Evolutionary conservation across 2,888 invertebrate species (phyloP).

Genomic region (Pedicia rivosa): DNA sequence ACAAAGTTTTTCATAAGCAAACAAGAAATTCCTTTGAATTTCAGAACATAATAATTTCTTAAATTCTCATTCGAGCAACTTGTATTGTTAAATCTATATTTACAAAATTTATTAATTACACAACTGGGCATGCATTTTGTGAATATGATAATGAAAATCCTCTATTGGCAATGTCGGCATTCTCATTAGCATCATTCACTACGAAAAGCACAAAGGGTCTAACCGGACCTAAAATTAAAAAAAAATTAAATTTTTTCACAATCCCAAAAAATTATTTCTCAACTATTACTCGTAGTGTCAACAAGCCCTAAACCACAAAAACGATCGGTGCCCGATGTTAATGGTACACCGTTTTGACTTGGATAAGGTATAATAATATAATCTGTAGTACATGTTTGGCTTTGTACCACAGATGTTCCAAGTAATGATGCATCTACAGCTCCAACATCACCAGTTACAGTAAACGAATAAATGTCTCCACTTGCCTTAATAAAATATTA

Average conservation of each 20-base stretch:
- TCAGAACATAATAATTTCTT: too few relatives aligned
- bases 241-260: conserved; percentile 14
- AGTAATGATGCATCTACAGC: conserved; percentile 43
- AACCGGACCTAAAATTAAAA: conserved; percentile 34
- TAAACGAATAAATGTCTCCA: conserved; percentile 44
- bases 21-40: too few relatives aligned
- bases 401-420: conserved; percentile 41
- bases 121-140: conserved; percentile 43
- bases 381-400: conserved; percentile 47
- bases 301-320: conserved; percentile 62
- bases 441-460: conserved; percentile 52
- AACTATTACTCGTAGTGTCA: conserved; percentile 38
- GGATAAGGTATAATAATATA: conserved; percentile 62
- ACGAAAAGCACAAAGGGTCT: conserved; percentile 62
- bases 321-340: conserved; percentile 38
- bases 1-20: too few relatives aligned
- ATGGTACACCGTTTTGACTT: conserved; percentile 28
- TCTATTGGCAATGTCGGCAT: conserved; percentile 50
- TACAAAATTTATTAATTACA: conserved; percentile 9
- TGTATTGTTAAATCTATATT: not conserved
- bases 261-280: conserved; percentile 6
- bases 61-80: too few relatives aligned
- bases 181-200: conserved; percentile 46
- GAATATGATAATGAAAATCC: conserved; percentile 57
- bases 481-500: not conserved